These are phyloP conservation scores for Parazoanthus darwini DNA, from an alignment of 92 coral and sea anemone genomes.

Conservation along the genomic window DNA sequence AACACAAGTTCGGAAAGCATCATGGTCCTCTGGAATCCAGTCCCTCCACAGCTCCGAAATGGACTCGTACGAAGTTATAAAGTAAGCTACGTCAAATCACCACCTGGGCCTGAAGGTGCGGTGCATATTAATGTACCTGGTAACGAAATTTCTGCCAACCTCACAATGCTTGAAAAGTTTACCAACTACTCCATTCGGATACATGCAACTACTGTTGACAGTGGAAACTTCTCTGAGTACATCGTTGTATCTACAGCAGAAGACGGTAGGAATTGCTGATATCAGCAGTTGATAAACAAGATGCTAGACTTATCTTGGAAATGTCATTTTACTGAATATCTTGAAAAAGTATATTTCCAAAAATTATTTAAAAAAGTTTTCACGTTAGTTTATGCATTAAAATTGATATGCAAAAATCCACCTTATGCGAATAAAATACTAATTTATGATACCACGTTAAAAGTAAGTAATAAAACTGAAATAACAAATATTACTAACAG, in stretches of 20 bases:
- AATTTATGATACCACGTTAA: no score
- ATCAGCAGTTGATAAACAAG: neutral
- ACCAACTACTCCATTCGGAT: conserved; percentile 26
- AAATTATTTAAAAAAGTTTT: no score
- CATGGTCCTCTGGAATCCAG: neutral
- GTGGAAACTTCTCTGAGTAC: conserved; percentile 17
- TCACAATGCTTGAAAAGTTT: neutral
- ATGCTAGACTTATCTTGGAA: no score
- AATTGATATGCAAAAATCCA: no score
- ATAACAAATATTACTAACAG: no score
- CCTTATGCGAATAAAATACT: no score
- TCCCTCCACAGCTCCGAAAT: neutral
- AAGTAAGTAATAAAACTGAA: no score
- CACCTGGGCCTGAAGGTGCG: neutral
- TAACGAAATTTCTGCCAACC: neutral
- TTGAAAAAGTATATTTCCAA: no score
- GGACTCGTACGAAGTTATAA: conserved; percentile 2
- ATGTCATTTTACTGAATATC: neutral
- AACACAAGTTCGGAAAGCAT: conserved; percentile 24
- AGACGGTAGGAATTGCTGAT: neutral
- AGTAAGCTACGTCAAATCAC: neutral
- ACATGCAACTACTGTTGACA: conserved; percentile 3
- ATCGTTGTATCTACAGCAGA: conserved; percentile 10
- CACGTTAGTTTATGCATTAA: no score
- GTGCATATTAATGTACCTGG: neutral